Base-by-base conservation (phyloP, 2,888 invertebrate species). In the Anagyrus pseudococci region DNA sequence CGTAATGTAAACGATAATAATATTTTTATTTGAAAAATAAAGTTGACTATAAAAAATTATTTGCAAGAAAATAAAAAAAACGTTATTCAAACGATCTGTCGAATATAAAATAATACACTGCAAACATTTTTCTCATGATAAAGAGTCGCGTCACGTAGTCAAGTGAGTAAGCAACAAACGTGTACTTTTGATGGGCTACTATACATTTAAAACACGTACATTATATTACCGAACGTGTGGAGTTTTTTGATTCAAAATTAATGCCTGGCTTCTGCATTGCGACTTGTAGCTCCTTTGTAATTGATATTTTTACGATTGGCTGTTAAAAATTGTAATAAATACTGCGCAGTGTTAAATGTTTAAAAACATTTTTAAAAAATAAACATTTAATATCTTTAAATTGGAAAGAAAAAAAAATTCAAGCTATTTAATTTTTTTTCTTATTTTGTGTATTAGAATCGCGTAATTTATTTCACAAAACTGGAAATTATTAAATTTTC, bases 121-220 rank as follows among this genome's bases (percentile, higher is more conserved):
- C 4, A 37, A 15, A 46, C 4, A 29, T 33, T n/a, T n/a, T 29
- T 20, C 17, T 23, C 15, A 33, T 37, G 37, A 46, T 58, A 49
- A 26, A 43, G 7, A 43, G 26, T 41, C 37, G 20, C 19, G 58
- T 50, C 58, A 58, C 58, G 58, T 58, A 44, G 8, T 17, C 37
- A 20, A 19, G 37, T 52, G 37, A 52, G 58, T 52, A 52, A 52
- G 46, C 52, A 50, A 58, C 44, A 29, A 58, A 46, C 43, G 44
- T 44, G 22, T 43, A 37, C 44, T 44, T 58, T 46, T 52, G 46
- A 58, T 46, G 25, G 20, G 25, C 37, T 44, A 52, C 50, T 58
- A 20, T 52, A 37, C 19, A 58, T 52, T 50, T 50, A 25, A 58
- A 50, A 50, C 58, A 58, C 58, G 58, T 58, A 58, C 58, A 33